These are phyloP conservation scores for Mirza zaza DNA, from an alignment of 2,113 vertebrate species.

Conservation along the genomic window DNA sequence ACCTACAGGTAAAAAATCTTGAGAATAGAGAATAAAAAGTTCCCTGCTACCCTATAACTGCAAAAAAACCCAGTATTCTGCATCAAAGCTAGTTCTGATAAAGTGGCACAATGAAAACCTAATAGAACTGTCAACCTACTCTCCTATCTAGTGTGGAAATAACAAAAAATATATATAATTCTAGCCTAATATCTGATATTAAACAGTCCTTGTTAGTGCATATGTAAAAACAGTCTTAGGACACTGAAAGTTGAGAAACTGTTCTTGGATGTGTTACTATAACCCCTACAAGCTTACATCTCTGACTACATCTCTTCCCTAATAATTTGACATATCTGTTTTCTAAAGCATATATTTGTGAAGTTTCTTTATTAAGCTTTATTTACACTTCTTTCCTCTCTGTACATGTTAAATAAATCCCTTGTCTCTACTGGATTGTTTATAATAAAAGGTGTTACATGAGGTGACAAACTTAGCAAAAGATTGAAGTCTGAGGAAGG, in stretches of 20 bases:
- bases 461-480: not conserved
- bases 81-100: not conserved
- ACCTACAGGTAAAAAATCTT: not conserved
- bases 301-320: not conserved
- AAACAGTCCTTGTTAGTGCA: not conserved
- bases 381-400: not conserved
- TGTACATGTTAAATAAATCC: not conserved
- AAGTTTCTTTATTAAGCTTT: not conserved
- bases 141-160: not conserved
- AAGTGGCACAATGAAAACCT: not conserved
- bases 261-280: not conserved
- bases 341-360: not conserved
- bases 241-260: not conserved
- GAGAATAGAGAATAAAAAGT: not conserved
- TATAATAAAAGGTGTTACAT: not conserved
- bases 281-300: not conserved
- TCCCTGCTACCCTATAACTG: not conserved
- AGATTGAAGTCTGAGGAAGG: not conserved
- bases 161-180: not conserved
- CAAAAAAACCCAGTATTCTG: not conserved
- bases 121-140: not conserved
- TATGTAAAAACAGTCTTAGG: not conserved
- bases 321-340: not conserved
- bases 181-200: not conserved
- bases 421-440: not conserved